Evolutionary conservation across 2,113 vertebrate genomes (phyloP).

Genomic region (Melanostigma gelatinosum): DNA sequence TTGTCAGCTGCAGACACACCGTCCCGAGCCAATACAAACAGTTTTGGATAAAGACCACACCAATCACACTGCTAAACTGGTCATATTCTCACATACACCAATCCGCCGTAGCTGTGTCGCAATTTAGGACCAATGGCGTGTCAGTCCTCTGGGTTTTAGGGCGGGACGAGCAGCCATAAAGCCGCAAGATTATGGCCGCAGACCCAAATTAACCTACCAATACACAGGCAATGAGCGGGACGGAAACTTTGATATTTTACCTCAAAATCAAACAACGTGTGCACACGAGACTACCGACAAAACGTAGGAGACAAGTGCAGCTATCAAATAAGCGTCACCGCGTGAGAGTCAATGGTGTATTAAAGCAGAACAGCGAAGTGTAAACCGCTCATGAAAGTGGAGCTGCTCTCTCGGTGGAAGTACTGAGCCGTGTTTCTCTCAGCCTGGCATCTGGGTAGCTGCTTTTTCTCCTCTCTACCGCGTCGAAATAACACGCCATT

Average conservation of each 20-base stretch:
- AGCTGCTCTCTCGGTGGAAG: constrained; percentile 70
- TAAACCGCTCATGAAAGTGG: constrained; percentile 67
- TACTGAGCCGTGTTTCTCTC: constrained; percentile 66
- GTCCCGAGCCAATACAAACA: constrained; percentile 21
- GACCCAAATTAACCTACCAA: constrained; percentile 67
- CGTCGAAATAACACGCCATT: constrained; percentile 70
- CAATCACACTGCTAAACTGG: constrained; percentile 44
- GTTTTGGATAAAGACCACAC: neutral
- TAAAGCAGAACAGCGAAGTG: constrained; percentile 48
- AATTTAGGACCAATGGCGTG: constrained; percentile 52
- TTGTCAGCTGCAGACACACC: constrained; percentile 14
- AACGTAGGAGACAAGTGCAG: constrained; percentile 37
- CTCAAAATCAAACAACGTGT: constrained; percentile 36
- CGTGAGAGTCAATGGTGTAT: neutral
- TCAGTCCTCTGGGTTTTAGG: constrained; percentile 20
- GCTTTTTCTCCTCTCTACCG: constrained; percentile 55
- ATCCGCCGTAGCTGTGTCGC: constrained; percentile 5
- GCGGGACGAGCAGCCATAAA: constrained; percentile 39
- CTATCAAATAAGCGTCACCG: constrained; percentile 23
- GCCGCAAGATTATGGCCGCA: constrained; percentile 85
- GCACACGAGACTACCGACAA: constrained; percentile 13
- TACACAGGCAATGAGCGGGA: constrained; percentile 43
- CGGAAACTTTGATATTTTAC: constrained; percentile 69
- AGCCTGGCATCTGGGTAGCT: constrained; percentile 56
- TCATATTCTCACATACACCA: constrained; percentile 20